Conservation (phyloP, 2,113 vertebrate species). For the Tragulus kanchil region DNA sequence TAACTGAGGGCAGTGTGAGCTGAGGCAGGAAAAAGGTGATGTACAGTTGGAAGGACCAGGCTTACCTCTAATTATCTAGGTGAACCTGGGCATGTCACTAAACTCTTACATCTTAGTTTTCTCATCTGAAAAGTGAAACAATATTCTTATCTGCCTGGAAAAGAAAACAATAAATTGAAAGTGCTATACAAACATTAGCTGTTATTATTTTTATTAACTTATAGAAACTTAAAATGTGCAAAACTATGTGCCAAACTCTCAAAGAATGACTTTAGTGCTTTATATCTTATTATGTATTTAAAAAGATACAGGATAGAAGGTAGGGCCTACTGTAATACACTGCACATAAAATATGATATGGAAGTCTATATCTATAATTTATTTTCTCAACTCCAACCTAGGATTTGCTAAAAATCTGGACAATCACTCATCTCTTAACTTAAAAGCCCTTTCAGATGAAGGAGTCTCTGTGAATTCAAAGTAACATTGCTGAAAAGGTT, state of each 20-base stretch:
- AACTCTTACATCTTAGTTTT: not conserved
- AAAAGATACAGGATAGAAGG: not conserved
- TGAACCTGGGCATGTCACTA: not conserved
- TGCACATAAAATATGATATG: constrained; percentile 14
- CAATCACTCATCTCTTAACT: constrained; percentile 26
- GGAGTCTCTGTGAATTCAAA: constrained; percentile 47
- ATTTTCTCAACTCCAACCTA: constrained; percentile 35
- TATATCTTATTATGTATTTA: not conserved
- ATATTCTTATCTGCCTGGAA: not conserved
- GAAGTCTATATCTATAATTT: constrained; percentile 42
- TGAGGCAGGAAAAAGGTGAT: not conserved
- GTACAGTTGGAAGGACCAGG: not conserved
- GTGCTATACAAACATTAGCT: not conserved
- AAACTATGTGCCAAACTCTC: not conserved
- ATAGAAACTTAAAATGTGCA: not conserved
- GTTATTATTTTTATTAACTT: constrained; percentile 22
- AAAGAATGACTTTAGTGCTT: not conserved
- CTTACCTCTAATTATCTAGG: not conserved
- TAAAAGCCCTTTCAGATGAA: constrained; percentile 58
- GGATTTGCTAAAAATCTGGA: constrained; percentile 43
- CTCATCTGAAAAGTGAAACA: constrained; percentile 37
- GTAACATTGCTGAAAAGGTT: not conserved
- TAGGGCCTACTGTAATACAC: not conserved
- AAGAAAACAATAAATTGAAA: not conserved
- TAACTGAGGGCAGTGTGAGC: not conserved